Evolutionary conservation across 2,797 vertebrate species (phyloP), one percentile per base, ranked within the genome.

Genomic region (Streptopelia turtur): DNA sequence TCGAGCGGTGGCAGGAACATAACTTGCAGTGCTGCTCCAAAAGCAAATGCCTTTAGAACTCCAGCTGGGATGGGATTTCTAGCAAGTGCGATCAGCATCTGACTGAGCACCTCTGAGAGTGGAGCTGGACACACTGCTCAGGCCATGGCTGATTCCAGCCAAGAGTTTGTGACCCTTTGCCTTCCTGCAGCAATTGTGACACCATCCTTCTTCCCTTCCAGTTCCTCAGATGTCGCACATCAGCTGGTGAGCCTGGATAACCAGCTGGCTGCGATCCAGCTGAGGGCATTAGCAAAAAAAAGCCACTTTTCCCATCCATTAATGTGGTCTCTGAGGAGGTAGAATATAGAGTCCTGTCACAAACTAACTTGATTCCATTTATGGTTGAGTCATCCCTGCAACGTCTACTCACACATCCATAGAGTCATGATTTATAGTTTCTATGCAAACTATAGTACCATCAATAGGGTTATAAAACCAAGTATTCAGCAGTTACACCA

Each of bases 401-500:
- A 6, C 4, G 1, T 35, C 2, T 7, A 45, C 18, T 35, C 57
- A 45, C 53, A 59, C 30, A 50, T 4, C 30, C 0, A 16, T 3
- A 33, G 1, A 59, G 6, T 13, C 61, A 43, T 7, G 49, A 71
- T 76, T 75, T 41, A 30, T 11, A 25, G 18, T 9, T 65, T 61
- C 45, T 7, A 11, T 28, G n/a, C 31, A 71, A 83, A 27, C 28
- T 14, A 6, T 11, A 45, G 70, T 35, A 68, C 16, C 21, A 43
- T 61, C 60, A 37, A 5, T 3, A 66, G 17, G 11, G 5, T 69
- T 68, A 30, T 11, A 84, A 87, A 87, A 2, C 13, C 61, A 61
- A 41, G 5, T 27, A 30, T 35, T 72, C 47, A 17, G 23, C 59
- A 87, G 37, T 75, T 71, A 47, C 15, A 45, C 31, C 15, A 10